Evolutionary conservation across 2,113 vertebrate genomes (phyloP).

Genomic region (Ascaphus truei): DNA sequence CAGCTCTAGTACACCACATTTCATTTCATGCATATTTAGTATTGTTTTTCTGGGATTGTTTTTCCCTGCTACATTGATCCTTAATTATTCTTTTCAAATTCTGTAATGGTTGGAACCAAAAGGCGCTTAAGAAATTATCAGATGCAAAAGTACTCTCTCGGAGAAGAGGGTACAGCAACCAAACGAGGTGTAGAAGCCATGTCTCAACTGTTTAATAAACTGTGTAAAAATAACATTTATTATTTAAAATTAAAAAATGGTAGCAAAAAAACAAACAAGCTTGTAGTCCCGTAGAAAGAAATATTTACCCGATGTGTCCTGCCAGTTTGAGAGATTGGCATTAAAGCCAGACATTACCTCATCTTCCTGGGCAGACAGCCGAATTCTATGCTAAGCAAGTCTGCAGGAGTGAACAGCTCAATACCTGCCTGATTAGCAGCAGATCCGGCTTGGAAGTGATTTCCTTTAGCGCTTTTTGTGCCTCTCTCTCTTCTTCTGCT

Average conservation of each 20-base stretch:
- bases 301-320: constrained; percentile 70
- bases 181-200: too few relatives aligned
- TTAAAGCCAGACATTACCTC: constrained; percentile 97
- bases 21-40: too few relatives aligned
- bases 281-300: constrained; percentile 63
- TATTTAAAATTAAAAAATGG: constrained; percentile 41
- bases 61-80: too few relatives aligned
- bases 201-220: too few relatives aligned
- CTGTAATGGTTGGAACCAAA: too few relatives aligned
- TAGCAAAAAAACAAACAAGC: constrained; percentile 59
- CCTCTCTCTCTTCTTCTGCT: constrained; percentile 41
- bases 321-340: constrained; percentile 88
- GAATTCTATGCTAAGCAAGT: constrained; percentile 90
- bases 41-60: too few relatives aligned
- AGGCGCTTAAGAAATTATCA: too few relatives aligned
- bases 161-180: too few relatives aligned
- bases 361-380: constrained; percentile 88
- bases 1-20: too few relatives aligned
- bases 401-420: constrained; percentile 79
- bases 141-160: too few relatives aligned
- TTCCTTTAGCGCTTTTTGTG: constrained; percentile 52
- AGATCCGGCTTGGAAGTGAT: constrained; percentile 58
- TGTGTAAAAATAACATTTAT: too few relatives aligned
- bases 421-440: constrained; percentile 85
- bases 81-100: too few relatives aligned